Base-by-base conservation (phyloP, 64 coral and sea anemone species). In the Montipora capricornis region DNA sequence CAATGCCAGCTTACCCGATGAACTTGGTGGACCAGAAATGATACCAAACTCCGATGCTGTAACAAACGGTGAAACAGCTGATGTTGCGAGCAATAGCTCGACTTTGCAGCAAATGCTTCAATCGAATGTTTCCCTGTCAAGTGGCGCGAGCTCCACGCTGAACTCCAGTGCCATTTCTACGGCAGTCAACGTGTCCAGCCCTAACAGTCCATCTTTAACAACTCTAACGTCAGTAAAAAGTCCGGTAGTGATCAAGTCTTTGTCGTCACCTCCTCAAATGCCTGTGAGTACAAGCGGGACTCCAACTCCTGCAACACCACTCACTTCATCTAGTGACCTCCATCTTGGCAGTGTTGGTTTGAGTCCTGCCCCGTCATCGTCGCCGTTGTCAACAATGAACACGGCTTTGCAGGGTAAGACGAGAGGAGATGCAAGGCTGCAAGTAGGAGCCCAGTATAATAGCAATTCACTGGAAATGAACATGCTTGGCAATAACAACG, bases 41-140 rank as follows among this genome's bases (percentile, higher is more conserved):
- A 77, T 92, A 37, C 76, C 87, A 44, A 87, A 77, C 74, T 87
- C 92, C 44, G 93, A 97, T 24, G 93, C 83, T 55, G 74, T 94
- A 87, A 90, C 89, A 75, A 99, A 99, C 87, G 98, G 98, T 85
- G 95, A 99, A 85, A 75, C 95, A 84, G 95, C 91, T 89, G 98
- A 99, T 81, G 73, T 94, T 87, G 86, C 88, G 74, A 93, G 75
- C 48, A 91, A 81, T 86, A 87, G 83, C 80, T 83, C 91, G 79
- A 92, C 88, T 94, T 96, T 99, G 94, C 98, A 99, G 87, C 98
- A 96, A 82, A 81, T 99, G 79, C 81, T 99, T 90, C 92, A 99
- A 93, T 92, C 95, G 79, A 97, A 87, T 88, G 85, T 90, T 91
- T 87, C 79, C 68, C 96, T 95, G 96, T 95, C 96, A 97, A 95